phyloP scores from a whole-genome alignment of 2,888 invertebrate genomes.

The Rhorus exstirpatorius region DNA sequence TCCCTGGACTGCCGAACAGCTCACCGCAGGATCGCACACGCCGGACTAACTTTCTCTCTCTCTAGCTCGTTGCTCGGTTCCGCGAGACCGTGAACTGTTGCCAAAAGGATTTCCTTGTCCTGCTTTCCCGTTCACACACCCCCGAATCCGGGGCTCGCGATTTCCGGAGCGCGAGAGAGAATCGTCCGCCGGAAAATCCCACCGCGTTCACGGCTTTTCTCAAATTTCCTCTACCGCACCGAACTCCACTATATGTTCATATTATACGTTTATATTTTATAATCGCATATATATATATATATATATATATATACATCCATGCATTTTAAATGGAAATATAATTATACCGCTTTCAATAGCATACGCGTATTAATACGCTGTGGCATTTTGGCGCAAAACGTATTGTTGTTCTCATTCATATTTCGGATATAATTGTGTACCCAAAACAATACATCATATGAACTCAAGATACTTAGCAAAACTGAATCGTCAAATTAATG shows the following conservation, averaged over 20 bases:
- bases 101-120: constrained; percentile 70
- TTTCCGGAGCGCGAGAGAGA: constrained; percentile 60
- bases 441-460: constrained; percentile 22
- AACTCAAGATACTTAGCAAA: too few species aligned
- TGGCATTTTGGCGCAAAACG: constrained; percentile 18
- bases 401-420: constrained; percentile 27
- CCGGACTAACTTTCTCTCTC: constrained; percentile 30
- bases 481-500: too few species aligned
- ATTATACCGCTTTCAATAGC: neutral
- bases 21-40: constrained; percentile 40
- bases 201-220: constrained; percentile 65
- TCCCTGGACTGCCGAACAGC: constrained; percentile 56
- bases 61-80: constrained; percentile 35
- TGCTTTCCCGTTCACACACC: constrained; percentile 25
- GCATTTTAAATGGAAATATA: constrained; percentile 35
- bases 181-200: constrained; percentile 65
- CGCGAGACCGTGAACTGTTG: constrained; percentile 61
- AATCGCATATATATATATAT: constrained; percentile 6
- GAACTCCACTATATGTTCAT: constrained; percentile 10
- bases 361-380: constrained; percentile 28
- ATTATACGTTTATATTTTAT: neutral
- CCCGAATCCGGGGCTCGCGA: constrained; percentile 56
- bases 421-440: constrained; percentile 16
- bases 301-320: neutral
- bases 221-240: constrained; percentile 61